Base-by-base conservation (phyloP, 2,888 invertebrate species). In the Lycaena phlaeas region DNA sequence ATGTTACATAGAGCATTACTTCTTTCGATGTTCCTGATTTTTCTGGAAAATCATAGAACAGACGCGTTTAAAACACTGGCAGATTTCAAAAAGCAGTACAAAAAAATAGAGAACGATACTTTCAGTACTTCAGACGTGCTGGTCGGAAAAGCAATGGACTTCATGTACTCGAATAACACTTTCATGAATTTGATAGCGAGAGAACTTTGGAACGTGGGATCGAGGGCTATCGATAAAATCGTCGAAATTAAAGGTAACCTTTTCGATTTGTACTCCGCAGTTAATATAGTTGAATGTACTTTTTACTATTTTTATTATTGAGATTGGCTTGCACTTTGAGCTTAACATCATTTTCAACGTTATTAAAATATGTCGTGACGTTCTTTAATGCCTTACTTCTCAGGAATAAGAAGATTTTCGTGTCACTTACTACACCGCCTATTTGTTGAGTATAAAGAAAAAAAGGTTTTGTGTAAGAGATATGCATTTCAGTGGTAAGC, bases 161-260 rank as follows among this genome's bases (percentile, higher is more conserved):
- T 77, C 3, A 64, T 77, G 1, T 72, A 78, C 46, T 78, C 78
- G 0, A 77, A 79, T 39, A 67, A 57, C 49, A 76, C 77, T 0
- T 49, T 81, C 4, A 77, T 81, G 78, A 70, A 64, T 43, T 51
- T 79, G 22, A 53, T 81, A 1, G 81, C 79, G 0, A 56, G 68
- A 25, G 78, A 79, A 36, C 46, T 81, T 7, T 81, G 79, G 81
- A 72, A 77, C 27, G 53, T 75, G 2, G 81, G 81, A 0, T 65
- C 77, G 1, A 59, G 45, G 12, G 70, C 70, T 1, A 68, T 79
- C 22, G 78, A 79, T 43, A 69, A 47, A 26, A 70, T 77, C 39
- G 73, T 73, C 10, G 65, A 68, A 34, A 26, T 65, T 2, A 69
- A 69, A 56, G 62, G 66, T 57, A 45, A n/a, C n/a, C n/a, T n/a